A percentile compares a stretch with the other conserved stretches of the same genome.
These are phyloP conservation scores for Buceros bicornis DNA, from an alignment of 2,797 vertebrate species.

Conservation along the genomic window DNA sequence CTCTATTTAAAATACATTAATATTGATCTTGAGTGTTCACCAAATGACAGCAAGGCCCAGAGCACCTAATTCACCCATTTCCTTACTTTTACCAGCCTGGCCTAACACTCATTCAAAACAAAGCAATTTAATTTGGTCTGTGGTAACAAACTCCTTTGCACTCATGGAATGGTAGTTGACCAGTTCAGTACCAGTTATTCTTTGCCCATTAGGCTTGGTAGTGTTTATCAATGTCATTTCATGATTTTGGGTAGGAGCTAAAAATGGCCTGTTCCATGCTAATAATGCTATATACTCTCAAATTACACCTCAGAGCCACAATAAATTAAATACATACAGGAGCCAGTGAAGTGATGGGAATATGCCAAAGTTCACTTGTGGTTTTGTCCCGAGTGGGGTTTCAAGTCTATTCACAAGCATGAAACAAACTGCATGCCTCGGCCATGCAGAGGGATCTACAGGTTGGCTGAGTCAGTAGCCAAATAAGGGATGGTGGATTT, in stretches of 20 bases:
- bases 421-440: background rate
- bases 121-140: slow-evolving; percentile 12
- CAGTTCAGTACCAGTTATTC: background rate
- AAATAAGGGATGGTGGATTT: background rate
- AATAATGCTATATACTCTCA: background rate
- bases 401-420: background rate
- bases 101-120: slow-evolving; percentile 9
- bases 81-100: slow-evolving; percentile 18
- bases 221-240: background rate
- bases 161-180: background rate
- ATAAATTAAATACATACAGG: background rate
- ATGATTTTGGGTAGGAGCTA: background rate
- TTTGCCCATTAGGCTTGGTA: background rate
- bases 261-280: background rate
- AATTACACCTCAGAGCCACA: background rate
- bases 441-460: background rate
- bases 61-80: slow-evolving; percentile 22
- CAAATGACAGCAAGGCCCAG: slow-evolving; percentile 28
- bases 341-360: background rate
- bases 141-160: background rate
- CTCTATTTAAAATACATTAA: slow-evolving; percentile 65
- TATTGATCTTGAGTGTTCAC: slow-evolving; percentile 29
- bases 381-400: background rate
- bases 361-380: background rate
- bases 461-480: background rate